These are phyloP conservation scores for Urosaurus nigricauda DNA, from an alignment of 2,797 vertebrate species.

Conservation along the genomic window DNA sequence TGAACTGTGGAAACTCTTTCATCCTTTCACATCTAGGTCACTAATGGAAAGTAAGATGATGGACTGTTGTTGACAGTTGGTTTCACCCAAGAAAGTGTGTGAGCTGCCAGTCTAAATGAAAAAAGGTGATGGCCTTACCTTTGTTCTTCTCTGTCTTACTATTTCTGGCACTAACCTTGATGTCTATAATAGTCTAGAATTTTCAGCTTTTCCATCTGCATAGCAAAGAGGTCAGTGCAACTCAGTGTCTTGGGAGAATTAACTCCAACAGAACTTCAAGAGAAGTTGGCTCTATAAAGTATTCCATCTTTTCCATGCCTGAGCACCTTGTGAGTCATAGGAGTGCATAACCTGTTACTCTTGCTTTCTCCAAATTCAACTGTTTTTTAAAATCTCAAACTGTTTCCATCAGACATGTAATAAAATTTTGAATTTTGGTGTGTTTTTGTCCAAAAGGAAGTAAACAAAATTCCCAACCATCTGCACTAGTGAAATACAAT, in stretches of 20 bases:
- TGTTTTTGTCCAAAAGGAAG: too few relatives aligned
- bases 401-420: too few relatives aligned
- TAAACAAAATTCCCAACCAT: background rate
- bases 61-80: conserved; percentile 17
- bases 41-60: conserved; percentile 37
- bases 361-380: too few relatives aligned
- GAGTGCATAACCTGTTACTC: too few relatives aligned
- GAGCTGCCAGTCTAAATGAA: conserved; percentile 22
- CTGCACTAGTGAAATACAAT: background rate
- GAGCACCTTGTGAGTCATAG: background rate
- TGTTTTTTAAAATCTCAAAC: too few relatives aligned
- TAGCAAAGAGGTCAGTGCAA: background rate
- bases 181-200: conserved; percentile 31
- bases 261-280: background rate
- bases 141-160: conserved; percentile 23
- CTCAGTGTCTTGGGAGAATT: background rate
- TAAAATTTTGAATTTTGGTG: too few relatives aligned
- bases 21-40: conserved; percentile 36
- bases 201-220: background rate
- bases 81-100: conserved; percentile 24
- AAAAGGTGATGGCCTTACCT: conserved; percentile 23
- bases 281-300: background rate
- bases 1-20: conserved; percentile 30
- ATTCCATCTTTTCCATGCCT: background rate
- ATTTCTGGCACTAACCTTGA: conserved; percentile 18